Evolutionary conservation across 2,888 invertebrate species (phyloP), one percentile per base, ranked within the genome.

Genomic region (Ophion costatus): DNA sequence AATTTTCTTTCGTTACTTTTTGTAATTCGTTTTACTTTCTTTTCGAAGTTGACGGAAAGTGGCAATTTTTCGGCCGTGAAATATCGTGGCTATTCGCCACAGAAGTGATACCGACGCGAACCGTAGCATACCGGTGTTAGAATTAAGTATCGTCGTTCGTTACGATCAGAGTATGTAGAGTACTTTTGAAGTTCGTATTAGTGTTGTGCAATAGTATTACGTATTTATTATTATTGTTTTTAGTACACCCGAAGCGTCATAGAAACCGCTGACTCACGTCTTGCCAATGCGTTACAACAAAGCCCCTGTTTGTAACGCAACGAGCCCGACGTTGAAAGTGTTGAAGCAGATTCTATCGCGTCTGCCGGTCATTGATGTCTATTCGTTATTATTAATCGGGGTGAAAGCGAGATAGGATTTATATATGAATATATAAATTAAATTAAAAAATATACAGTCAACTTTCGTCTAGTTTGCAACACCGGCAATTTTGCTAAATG

Each of bases 91-190:
- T 77, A 61, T 80, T 71, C 56, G 71, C 76, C 76, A 51, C 51
- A 45, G 77, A 83, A 71, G 83, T 82, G 75, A 84, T 84, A 82
- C 38, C 59, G 75, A 76, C 82, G 78, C 69, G 79, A 66, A 79
- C 38, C 63, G 73, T 80, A 82, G 74, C 75, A 79, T 51, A 83
- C 83, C 80, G 80, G 80, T 83, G 80, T 83, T 83, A 85, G 73
- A n/a, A 59, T 67, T 77, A 77, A 85, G 66, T 67, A 56, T 79
- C 57, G 45, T 42, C 20, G 63, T 38, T 22, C 61, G 61, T 67
- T 57, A 45, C 51, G 78, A 75, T 29, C 67, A 56, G 71, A 70
- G 38, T 71, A 64, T 66, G 24, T 61, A 45, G 64, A 24, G 56
- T 80, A 82, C 66, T 22, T 71, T 45, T 66, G 56, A 33, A 80